phyloP scores from a whole-genome alignment of 2,113 vertebrate species.

The Rhadina sibilatrix region DNA sequence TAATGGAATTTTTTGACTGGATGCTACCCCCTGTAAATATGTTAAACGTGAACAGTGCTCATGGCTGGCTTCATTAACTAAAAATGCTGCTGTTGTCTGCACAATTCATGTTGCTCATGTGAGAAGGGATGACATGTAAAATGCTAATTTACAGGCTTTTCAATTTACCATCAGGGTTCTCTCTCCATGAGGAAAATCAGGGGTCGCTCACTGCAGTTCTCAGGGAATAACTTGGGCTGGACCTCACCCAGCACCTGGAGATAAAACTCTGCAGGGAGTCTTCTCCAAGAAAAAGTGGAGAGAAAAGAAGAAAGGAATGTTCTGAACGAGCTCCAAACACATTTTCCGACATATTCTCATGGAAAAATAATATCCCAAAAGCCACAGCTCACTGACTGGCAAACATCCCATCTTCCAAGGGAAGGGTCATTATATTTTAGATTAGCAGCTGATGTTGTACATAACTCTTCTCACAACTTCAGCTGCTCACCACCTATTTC shows the following conservation, averaged over 20 bases:
- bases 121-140: neutral
- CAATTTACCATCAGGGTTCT: neutral
- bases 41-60: neutral
- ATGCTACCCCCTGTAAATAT: constrained; percentile 14
- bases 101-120: neutral
- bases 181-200: neutral
- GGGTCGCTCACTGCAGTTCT: neutral
- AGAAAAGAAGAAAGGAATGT: too few relatives aligned
- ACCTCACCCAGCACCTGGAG: neutral
- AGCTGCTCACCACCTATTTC: neutral
- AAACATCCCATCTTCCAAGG: neutral
- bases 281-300: neutral
- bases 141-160: neutral
- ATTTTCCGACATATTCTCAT: neutral
- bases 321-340: neutral
- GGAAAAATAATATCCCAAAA: neutral
- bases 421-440: neutral
- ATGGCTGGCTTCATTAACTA: neutral
- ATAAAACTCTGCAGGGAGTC: neutral
- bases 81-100: constrained; percentile 12
- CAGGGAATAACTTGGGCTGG: neutral
- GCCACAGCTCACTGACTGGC: neutral
- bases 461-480: neutral
- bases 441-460: neutral
- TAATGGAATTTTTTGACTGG: constrained; percentile 51